phyloP scores from a whole-genome alignment of 2,797 vertebrate species.

The Poeciliopsis gracilis region DNA sequence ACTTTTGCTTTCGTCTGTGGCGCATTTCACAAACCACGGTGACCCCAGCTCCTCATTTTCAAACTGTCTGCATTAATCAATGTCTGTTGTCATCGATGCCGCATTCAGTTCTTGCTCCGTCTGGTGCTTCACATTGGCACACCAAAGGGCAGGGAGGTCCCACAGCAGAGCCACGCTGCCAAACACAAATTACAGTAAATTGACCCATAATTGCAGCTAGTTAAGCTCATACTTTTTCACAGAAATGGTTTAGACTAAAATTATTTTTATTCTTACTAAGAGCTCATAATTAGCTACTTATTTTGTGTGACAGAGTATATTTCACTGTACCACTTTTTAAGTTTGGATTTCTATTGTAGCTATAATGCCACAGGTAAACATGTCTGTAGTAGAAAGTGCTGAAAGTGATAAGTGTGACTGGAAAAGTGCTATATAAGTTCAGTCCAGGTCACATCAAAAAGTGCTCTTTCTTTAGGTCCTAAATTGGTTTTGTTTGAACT shows the following conservation, averaged over 20 bases:
- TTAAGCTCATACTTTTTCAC: constrained; percentile 4
- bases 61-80: constrained; percentile 27
- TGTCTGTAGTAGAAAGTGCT: no score
- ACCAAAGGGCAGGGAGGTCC: constrained; percentile 3
- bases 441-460: no score
- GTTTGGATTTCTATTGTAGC: not conserved
- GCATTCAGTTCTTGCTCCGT: constrained; percentile 5
- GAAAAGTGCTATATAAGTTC: no score
- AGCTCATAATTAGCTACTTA: constrained; percentile 3
- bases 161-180: constrained; percentile 7
- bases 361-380: no score
- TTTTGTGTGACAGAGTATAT: not conserved
- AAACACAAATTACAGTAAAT: constrained; percentile 9
- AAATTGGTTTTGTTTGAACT: not conserved
- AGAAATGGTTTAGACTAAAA: constrained; percentile 7
- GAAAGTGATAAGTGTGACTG: no score
- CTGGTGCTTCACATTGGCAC: not conserved
- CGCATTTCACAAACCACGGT: not conserved
- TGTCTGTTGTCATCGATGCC: constrained; percentile 13
- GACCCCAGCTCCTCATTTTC: constrained; percentile 14
- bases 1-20: not conserved
- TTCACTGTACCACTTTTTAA: constrained; percentile 12
- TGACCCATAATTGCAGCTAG: constrained; percentile 9
- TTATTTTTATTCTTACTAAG: constrained; percentile 5
- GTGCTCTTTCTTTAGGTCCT: not conserved